Conservation (phyloP, 1,140 invertebrate species). For the Drosophila pallidifrons region DNA sequence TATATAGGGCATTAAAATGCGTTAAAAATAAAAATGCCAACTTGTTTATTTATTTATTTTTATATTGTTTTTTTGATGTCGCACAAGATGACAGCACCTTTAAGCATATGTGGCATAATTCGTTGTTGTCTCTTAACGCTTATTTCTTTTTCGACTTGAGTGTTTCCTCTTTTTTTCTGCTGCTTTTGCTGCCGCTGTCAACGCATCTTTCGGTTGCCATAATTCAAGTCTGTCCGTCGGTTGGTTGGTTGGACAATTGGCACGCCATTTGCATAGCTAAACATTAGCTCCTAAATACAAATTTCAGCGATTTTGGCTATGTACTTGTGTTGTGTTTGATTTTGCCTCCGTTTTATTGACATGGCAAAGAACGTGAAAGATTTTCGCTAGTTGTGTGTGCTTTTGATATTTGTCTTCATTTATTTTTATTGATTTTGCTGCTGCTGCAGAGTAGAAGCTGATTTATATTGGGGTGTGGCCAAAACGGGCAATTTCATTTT, state of each 20-base stretch:
- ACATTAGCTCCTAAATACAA: conserved; percentile 80
- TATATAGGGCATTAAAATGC: conserved; percentile 35
- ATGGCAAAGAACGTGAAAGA: conserved; percentile 57
- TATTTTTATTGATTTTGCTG: conserved; percentile 75
- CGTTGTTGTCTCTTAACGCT: conserved; percentile 40
- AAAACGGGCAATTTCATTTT: conserved; percentile 76
- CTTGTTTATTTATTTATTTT: conserved; percentile 28
- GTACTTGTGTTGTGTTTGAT: conserved; percentile 44
- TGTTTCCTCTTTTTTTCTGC: conserved; percentile 37
- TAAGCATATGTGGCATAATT: conserved; percentile 49
- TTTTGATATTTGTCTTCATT: conserved; percentile 77
- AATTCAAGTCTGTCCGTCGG: conserved; percentile 68
- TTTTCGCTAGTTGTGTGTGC: conserved; percentile 52
- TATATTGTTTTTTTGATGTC: conserved; percentile 51
- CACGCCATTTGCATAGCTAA: conserved; percentile 80
- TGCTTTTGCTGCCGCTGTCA: conserved; percentile 58
- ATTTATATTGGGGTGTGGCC: conserved; percentile 61
- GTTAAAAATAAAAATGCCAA: conserved; percentile 46
- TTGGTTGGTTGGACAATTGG: conserved; percentile 40
- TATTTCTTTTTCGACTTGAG: conserved; percentile 33
- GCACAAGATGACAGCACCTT: conserved; percentile 72
- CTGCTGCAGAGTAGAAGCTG: conserved; percentile 51
- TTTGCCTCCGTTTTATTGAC: conserved; percentile 69
- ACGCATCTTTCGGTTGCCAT: conserved; percentile 78
- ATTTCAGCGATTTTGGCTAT: conserved; percentile 42